These are phyloP conservation scores for Amphibalanus amphitrite DNA, from an alignment of 1,140 invertebrate species.

Conservation along the genomic window DNA sequence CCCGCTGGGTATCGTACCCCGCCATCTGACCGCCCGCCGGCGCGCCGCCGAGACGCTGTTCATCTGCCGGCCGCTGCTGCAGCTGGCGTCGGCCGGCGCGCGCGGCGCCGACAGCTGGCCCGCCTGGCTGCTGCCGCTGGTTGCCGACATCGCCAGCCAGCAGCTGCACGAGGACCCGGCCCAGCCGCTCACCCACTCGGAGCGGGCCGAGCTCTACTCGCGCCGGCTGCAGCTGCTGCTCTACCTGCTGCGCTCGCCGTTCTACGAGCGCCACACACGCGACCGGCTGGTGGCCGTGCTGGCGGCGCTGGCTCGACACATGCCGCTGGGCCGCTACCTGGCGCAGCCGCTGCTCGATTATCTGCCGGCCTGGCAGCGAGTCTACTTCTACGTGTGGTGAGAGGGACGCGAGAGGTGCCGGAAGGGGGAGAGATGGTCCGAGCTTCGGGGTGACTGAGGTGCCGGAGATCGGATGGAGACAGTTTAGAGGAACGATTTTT, in stretches of 20 bases:
- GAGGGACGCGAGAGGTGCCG: too few species aligned
- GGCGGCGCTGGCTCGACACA: constrained; percentile 8
- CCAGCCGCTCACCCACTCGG: constrained; percentile 4
- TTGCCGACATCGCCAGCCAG: constrained; percentile 1
- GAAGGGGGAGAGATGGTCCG: too few species aligned
- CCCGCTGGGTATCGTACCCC: too few species aligned
- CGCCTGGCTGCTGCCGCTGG: neutral
- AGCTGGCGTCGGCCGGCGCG: neutral
- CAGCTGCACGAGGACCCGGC: constrained; percentile 10
- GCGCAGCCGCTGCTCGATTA: constrained; percentile 15
- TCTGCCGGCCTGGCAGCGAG: constrained; percentile 16
- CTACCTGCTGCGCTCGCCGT: constrained; percentile 17
- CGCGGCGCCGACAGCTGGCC: neutral
- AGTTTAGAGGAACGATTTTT: too few species aligned
- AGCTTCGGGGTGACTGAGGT: too few species aligned
- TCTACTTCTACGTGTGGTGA: constrained; percentile 17
- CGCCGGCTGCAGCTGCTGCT: constrained; percentile 14
- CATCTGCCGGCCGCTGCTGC: neutral
- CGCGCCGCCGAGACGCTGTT: neutral
- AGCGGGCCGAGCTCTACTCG: constrained; percentile 13
- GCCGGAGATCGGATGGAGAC: too few species aligned
- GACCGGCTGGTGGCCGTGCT: constrained; percentile 11
- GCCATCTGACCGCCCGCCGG: neutral
- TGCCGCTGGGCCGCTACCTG: constrained; percentile 13
- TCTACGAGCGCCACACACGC: constrained; percentile 13